A percentile compares a stretch with the other conserved stretches of the same genome.
These are phyloP conservation scores for Anadara kagoshimensis DNA, from an alignment of 1,140 invertebrate species.

Conservation along the genomic window DNA sequence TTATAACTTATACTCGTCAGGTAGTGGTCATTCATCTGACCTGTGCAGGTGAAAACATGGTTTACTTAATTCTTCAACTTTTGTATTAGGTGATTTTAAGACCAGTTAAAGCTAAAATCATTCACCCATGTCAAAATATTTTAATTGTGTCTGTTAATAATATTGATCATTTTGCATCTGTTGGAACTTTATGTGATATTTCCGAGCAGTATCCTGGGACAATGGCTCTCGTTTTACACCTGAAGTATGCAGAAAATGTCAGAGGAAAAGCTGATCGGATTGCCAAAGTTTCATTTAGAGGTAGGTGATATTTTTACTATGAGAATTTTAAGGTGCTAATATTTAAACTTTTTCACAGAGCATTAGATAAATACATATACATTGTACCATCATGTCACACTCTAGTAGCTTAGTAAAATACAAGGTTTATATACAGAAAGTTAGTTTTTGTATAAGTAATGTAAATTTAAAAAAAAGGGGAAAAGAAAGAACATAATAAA, in stretches of 20 bases:
- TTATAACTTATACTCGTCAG: too few species aligned
- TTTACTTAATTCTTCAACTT: background rate
- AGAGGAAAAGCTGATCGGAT: constrained; percentile 59
- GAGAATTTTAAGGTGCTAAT: too few species aligned
- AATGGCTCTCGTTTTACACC: constrained; percentile 62
- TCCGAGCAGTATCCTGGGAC: background rate
- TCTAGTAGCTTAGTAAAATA: too few species aligned
- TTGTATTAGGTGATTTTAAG: background rate
- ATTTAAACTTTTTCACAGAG: too few species aligned
- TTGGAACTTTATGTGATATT: background rate
- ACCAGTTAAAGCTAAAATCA: background rate
- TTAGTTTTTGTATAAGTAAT: too few species aligned
- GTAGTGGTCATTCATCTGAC: background rate
- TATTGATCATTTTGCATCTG: background rate
- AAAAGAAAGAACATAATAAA: too few species aligned
- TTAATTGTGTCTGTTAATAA: constrained; percentile 4
- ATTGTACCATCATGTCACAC: too few species aligned
- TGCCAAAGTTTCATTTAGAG: constrained; percentile 65
- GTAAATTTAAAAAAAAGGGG: too few species aligned
- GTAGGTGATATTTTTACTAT: constrained; percentile 40
- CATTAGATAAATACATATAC: too few species aligned
- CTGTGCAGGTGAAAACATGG: constrained; percentile 2
- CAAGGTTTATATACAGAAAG: too few species aligned
- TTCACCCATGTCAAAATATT: constrained; percentile 16
- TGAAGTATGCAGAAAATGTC: constrained; percentile 64